These are phyloP conservation scores for Myiozetetes cayanensis DNA, from an alignment of 2,113 vertebrate species.

Conservation along the genomic window DNA sequence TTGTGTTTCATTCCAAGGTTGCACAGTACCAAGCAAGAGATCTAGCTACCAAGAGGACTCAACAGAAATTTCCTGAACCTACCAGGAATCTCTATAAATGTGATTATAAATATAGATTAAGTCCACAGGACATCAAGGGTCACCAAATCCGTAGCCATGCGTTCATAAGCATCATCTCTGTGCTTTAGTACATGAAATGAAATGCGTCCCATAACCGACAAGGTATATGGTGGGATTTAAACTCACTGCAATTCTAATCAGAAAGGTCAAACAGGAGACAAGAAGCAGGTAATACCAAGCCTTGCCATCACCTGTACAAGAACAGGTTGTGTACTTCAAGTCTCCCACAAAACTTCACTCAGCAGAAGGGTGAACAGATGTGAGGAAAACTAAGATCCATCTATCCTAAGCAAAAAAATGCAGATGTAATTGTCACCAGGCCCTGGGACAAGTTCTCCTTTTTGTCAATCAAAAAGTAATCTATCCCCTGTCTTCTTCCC, in stretches of 20 bases:
- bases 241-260: background rate
- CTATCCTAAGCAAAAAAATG: background rate
- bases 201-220: background rate
- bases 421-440: background rate
- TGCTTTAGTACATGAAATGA: background rate
- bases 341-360: background rate
- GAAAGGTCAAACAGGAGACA: background rate
- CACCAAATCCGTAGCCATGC: background rate
- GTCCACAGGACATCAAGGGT: background rate
- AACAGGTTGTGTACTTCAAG: background rate
- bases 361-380: background rate
- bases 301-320: background rate
- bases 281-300: background rate
- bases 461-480: background rate
- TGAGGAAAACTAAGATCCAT: background rate
- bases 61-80: slow-evolving; percentile 24
- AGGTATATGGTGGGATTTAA: background rate
- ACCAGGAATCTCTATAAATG: slow-evolving; percentile 19
- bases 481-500: background rate
- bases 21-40: background rate
- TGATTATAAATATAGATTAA: background rate
- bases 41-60: background rate
- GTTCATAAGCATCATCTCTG: background rate
- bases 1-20: slow-evolving; percentile 27
- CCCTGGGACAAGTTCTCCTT: background rate